phyloP scores from a whole-genome alignment of 2,113 vertebrate genomes.

The Elaphurus davidianus region DNA sequence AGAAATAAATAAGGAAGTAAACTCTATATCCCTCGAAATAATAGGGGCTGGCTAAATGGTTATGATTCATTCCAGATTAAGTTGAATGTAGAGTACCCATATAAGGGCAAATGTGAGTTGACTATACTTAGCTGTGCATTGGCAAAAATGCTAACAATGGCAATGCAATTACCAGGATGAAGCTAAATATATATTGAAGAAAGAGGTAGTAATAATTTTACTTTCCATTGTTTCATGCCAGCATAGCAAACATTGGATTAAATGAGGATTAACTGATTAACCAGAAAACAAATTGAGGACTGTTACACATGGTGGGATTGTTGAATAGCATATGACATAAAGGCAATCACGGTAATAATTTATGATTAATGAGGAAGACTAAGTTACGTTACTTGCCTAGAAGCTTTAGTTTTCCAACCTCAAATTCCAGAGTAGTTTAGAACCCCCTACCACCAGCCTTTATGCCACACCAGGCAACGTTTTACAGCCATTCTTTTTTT shows the following conservation, averaged over 20 bases:
- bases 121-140: background rate
- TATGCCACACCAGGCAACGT: background rate
- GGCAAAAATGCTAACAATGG: background rate
- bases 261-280: background rate
- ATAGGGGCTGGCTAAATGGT: background rate
- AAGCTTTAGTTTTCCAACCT: background rate
- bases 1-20: background rate
- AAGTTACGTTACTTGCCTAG: background rate
- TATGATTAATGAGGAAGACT: background rate
- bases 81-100: background rate
- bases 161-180: background rate
- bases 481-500: background rate
- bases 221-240: background rate
- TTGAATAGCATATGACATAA: background rate
- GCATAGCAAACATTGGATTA: background rate
- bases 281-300: background rate
- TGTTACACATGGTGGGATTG: background rate
- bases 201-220: background rate
- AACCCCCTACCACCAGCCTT: accelerated
- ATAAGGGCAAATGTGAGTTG: background rate
- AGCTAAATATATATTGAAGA: background rate
- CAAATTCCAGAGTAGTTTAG: background rate
- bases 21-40: background rate
- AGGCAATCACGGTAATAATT: background rate
- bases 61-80: background rate